A percentile compares a stretch with the other conserved stretches of the same genome.
phyloP scores from a whole-genome alignment of 1,140 invertebrate species.

The Danaus plexippus region DNA sequence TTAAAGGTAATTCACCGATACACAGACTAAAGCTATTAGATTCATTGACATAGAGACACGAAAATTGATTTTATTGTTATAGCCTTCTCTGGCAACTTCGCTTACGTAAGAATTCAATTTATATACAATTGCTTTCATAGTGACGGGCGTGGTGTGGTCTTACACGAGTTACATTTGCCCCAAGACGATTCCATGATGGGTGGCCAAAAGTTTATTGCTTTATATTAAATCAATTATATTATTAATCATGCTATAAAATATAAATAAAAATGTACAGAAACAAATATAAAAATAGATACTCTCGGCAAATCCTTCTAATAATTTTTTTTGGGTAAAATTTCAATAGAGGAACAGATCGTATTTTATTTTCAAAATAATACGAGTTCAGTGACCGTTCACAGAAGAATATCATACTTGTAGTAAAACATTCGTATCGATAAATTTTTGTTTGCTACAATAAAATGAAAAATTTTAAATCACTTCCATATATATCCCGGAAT shows the following conservation, averaged over 20 bases:
- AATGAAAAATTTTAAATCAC: slow-evolving; percentile 43
- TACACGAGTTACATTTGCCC: too few species aligned
- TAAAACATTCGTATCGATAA: slow-evolving; percentile 32
- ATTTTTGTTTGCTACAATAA: slow-evolving; percentile 34
- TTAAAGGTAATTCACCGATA: too few species aligned
- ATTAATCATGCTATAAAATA: too few species aligned
- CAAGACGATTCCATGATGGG: too few species aligned
- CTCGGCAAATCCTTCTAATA: too few species aligned
- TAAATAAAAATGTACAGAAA: too few species aligned
- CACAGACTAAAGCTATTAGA: slow-evolving; percentile 5
- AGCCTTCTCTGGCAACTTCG: background rate
- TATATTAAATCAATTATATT: too few species aligned
- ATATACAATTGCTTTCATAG: slow-evolving; percentile 4
- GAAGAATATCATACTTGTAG: slow-evolving; percentile 10
- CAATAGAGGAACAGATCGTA: background rate
- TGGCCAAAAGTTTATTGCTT: too few species aligned
- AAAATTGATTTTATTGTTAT: slow-evolving; percentile 7
- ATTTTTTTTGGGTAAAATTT: too few species aligned
- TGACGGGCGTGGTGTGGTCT: slow-evolving; percentile 6
- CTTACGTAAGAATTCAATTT: slow-evolving; percentile 19
- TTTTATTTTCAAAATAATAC: background rate
- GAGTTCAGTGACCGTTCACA: slow-evolving; percentile 10
- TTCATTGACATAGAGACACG: slow-evolving; percentile 7
- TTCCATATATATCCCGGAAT: slow-evolving; percentile 53
- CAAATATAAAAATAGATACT: too few species aligned